Evolutionary conservation across 2,797 vertebrate genomes (phyloP).

Genomic region (Microctenopoma lineatum): DNA sequence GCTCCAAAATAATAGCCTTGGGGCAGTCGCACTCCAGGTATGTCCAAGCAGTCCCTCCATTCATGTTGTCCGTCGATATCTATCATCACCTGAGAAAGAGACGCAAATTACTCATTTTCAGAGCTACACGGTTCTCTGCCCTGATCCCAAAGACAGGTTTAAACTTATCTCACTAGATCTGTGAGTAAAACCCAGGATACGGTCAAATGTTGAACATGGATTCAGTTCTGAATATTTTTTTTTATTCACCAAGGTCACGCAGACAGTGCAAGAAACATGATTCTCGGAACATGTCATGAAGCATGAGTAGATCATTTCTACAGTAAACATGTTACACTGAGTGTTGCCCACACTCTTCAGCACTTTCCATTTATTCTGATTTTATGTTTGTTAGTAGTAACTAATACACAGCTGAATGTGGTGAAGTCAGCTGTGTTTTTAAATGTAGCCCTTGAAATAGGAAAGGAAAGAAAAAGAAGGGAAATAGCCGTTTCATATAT

Average conservation of each 20-base stretch:
- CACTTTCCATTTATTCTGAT: not conserved
- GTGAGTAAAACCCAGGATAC: not conserved
- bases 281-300: not conserved
- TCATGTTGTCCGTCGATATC: conserved; percentile 95
- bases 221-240: not conserved
- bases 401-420: not conserved
- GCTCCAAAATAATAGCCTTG: conserved; percentile 93
- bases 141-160: not conserved
- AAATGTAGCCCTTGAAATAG: not conserved
- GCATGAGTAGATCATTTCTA: not conserved
- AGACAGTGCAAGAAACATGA: too few species aligned
- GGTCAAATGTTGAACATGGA: too few species aligned
- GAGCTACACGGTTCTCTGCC: too few species aligned
- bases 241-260: not conserved
- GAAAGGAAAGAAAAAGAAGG: too few species aligned
- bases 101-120: too few species aligned
- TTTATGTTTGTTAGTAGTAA: not conserved
- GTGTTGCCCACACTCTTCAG: not conserved
- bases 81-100: conserved; percentile 87
- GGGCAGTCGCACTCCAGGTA: conserved; percentile 91
- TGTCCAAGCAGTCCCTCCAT: conserved; percentile 95
- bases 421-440: not conserved
- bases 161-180: not conserved
- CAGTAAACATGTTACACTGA: not conserved
- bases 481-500: too few species aligned